Base-by-base conservation (phyloP, 2,888 invertebrate species). In the Lottia gigantea region DNA sequence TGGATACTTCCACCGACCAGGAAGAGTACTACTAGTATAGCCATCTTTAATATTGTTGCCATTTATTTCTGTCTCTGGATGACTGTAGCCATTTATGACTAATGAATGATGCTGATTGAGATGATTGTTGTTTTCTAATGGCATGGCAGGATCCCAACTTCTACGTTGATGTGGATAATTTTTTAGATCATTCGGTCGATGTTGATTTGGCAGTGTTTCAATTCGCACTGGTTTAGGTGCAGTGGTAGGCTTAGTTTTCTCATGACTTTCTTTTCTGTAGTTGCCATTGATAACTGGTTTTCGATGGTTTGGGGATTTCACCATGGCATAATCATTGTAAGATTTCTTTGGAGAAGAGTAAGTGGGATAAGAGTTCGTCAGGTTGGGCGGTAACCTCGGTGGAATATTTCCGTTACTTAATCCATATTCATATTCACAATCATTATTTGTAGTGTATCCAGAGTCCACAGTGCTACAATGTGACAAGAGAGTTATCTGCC, bases 361-460 rank as follows among this genome's bases (percentile, higher is more conserved):
- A 55, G 12, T 55, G 3, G 55, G 55, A 55, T 55, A 55, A 2
- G 19, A 23, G 19, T 23, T 19, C 2, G 7, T n/a, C 8, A 55
- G 1, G 7, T 55, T n/a, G 3, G 19, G 23, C 8, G 19, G 55
- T 14, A 55, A 11, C 23, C 55, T 55, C 11, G 1, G 19, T 1
- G 19, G 23, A 19, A 19, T 55, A 55, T 23, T 55, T 4, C 23
- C 8, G 14, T 14, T 12, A 14, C 6, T 55, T 14, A 19, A 23
- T 19, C 55, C 55, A 4, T 55, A 55, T 19, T 83, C 83, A 25
- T 71, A 77, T 26, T 83, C 83, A 16, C 80, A 78, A 66, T 82
- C 83, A 40, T 79, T 83, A 61, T 79, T 82, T n/a, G 83, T 83
- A 31, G 79, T 78, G 73, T 83, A 83, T 16, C 83, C 83, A 16